phyloP scores from a whole-genome alignment of 2,888 invertebrate species.

The Ophion ventricosus region DNA sequence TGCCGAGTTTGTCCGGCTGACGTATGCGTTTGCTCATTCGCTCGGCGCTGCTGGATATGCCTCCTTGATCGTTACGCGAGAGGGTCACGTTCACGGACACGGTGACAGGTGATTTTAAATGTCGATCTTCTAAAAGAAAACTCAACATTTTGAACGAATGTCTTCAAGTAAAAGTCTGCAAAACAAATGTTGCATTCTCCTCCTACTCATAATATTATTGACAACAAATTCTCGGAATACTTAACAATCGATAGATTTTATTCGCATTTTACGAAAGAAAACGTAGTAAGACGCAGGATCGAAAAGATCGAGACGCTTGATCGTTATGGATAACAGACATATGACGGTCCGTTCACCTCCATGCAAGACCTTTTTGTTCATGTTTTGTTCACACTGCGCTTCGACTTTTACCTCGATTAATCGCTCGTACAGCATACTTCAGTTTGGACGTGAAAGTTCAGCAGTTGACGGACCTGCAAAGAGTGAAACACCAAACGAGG shows the following conservation, averaged over 20 bases:
- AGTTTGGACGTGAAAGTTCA: conserved; percentile 56
- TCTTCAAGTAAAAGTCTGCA: not conserved
- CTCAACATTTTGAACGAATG: not conserved
- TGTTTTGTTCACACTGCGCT: conserved; percentile 35
- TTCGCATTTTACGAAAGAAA: not conserved
- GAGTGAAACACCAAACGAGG: conserved; percentile 33
- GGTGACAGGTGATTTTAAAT: conserved; percentile 12
- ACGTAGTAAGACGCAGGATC: not conserved
- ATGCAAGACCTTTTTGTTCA: conserved; percentile 21
- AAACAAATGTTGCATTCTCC: conserved; percentile 1
- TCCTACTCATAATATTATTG: no score
- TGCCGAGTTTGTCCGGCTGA: conserved; percentile 12
- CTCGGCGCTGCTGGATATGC: conserved; percentile 1
- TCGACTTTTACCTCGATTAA: conserved; percentile 52
- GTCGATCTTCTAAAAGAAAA: not conserved
- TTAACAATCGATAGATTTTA: not conserved
- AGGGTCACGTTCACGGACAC: conserved; percentile 47
- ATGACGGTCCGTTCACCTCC: conserved; percentile 21
- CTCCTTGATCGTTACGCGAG: not conserved
- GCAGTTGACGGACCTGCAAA: conserved; percentile 20
- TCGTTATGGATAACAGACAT: conserved; percentile 10
- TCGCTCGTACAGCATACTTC: conserved; percentile 29
- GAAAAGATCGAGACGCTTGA: conserved; percentile 3
- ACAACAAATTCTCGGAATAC: no score
- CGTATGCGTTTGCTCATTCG: conserved; percentile 15